Conservation (phyloP, 2,888 invertebrate species). For the Diaperis boleti region DNA sequence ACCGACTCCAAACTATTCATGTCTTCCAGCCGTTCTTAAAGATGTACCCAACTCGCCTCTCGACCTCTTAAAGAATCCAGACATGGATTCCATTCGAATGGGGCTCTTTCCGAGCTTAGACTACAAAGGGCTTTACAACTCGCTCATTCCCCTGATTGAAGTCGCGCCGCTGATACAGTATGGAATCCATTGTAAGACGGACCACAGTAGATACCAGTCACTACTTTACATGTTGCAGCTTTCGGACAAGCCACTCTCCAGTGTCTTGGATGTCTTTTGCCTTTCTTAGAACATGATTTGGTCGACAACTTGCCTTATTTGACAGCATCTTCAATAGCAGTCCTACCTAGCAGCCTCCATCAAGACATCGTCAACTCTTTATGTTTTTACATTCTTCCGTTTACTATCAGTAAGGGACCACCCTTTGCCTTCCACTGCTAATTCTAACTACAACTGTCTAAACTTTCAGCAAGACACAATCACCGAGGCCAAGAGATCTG, state of each 20-base stretch:
- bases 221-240: no score
- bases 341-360: constrained; percentile 90
- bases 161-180: constrained; percentile 93
- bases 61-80: constrained; percentile 89
- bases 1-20: neutral
- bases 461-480: constrained; percentile 69
- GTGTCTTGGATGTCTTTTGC: constrained; percentile 93
- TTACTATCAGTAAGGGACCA: constrained; percentile 92
- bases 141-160: constrained; percentile 90
- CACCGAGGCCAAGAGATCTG: constrained; percentile 84
- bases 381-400: constrained; percentile 95
- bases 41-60: constrained; percentile 95
- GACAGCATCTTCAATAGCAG: constrained; percentile 93
- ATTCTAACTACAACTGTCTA: neutral
- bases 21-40: constrained; percentile 86
- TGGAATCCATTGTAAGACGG: constrained; percentile 85
- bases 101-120: constrained; percentile 95
- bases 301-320: constrained; percentile 96
- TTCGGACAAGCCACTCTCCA: constrained; percentile 95
- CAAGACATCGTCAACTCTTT: constrained; percentile 95
- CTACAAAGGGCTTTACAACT: constrained; percentile 95
- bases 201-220: no score
- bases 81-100: constrained; percentile 88
- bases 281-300: constrained; percentile 95
- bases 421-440: no score